Evolutionary conservation across 92 coral and sea anemone genomes (phyloP).

Genomic region (Zoanthus solanderi): DNA sequence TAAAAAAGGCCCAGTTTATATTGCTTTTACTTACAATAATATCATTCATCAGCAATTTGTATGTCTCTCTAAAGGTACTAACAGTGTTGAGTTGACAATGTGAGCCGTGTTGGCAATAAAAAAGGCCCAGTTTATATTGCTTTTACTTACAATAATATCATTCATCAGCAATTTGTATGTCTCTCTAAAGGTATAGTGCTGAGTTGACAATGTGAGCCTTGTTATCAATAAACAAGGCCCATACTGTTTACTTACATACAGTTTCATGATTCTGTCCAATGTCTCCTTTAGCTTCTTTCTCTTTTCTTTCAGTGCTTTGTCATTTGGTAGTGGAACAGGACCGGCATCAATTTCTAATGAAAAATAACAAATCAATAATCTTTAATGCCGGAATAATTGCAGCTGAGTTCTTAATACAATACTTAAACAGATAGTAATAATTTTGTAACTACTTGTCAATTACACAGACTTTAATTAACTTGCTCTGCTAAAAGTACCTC

Average conservation of each 20-base stretch:
- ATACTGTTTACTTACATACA: conserved; percentile 79
- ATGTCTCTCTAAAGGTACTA: background rate
- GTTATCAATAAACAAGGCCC: background rate
- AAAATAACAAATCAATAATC: background rate
- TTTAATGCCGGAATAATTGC: background rate
- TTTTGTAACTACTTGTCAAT: too few relatives aligned
- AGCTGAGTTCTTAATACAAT: too few relatives aligned
- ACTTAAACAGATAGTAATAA: too few relatives aligned
- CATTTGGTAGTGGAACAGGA: conserved; percentile 96
- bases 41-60: background rate
- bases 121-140: too few relatives aligned
- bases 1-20: too few relatives aligned
- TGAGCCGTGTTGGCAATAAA: too few relatives aligned
- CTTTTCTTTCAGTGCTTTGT: conserved; percentile 97
- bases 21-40: conserved; percentile 3
- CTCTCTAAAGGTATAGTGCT: background rate
- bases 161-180: conserved; percentile 11
- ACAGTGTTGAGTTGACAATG: conserved; percentile 15
- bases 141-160: conserved; percentile 13
- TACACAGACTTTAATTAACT: too few relatives aligned
- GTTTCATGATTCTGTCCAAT: conserved; percentile 84
- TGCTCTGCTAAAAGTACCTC: too few relatives aligned
- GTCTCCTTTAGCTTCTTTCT: conserved; percentile 95
- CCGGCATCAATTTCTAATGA: conserved; percentile 91
- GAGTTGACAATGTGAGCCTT: conserved; percentile 38